Conservation (phyloP, 2,113 vertebrate species). For the Takifugu flavidus region DNA sequence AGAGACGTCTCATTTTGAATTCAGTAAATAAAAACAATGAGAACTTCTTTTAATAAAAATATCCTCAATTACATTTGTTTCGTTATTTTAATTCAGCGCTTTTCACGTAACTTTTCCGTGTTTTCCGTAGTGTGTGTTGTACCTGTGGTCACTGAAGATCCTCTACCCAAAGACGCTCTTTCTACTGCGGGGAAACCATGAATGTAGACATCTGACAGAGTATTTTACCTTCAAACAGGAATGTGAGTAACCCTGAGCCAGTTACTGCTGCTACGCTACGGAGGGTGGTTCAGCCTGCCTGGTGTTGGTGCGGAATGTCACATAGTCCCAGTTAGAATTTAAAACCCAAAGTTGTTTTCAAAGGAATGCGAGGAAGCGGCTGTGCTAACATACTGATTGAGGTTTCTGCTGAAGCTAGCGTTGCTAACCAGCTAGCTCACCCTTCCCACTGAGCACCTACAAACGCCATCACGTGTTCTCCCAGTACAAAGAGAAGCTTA, state of each 20-base stretch:
- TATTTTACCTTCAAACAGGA: conserved; percentile 87
- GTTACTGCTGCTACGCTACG: too few relatives aligned
- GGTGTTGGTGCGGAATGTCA: too few relatives aligned
- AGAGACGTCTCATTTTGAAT: too few relatives aligned
- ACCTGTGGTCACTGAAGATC: conserved; percentile 84
- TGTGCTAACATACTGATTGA: not conserved
- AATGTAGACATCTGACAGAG: conserved; percentile 85
- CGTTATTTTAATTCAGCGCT: not conserved
- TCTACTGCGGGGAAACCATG: conserved; percentile 82
- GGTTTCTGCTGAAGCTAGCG: not conserved
- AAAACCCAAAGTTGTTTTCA: not conserved
- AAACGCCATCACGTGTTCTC: too few relatives aligned
- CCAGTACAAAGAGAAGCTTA: too few relatives aligned
- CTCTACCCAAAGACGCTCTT: conserved; percentile 84
- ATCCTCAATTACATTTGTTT: not conserved
- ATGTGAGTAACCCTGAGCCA: conserved; percentile 71
- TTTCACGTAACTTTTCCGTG: conserved; percentile 10
- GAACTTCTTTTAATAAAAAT: not conserved
- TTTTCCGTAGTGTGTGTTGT: conserved; percentile 76
- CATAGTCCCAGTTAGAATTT: too few relatives aligned
- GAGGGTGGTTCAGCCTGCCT: too few relatives aligned
- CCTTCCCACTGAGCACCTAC: too few relatives aligned
- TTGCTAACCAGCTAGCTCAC: not conserved
- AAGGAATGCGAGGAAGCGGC: not conserved
- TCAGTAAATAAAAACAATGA: not conserved